Evolutionary conservation across 2,113 vertebrate genomes (phyloP).

Genomic region (Chiloscyllium plagiosum): DNA sequence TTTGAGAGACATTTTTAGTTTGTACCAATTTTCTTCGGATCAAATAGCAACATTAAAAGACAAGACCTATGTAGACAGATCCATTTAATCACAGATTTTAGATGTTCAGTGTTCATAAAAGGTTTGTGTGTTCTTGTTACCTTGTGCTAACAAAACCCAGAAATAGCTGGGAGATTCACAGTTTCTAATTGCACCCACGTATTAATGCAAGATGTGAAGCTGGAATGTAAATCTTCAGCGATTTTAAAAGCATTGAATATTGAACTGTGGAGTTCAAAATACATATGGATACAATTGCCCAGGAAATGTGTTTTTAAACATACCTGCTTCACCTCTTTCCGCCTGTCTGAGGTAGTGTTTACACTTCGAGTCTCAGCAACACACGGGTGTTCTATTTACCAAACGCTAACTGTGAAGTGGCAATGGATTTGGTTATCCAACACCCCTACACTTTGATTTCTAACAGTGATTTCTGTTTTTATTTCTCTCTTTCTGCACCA

Average conservation of each 20-base stretch:
- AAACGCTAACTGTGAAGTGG: neutral
- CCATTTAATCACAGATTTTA: slow-evolving; percentile 32
- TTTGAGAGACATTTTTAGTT: slow-evolving; percentile 17
- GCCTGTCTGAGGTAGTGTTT: neutral
- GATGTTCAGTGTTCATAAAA: slow-evolving; percentile 33
- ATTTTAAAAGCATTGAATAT: neutral
- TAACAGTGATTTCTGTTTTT: neutral
- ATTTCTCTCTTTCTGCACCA: neutral
- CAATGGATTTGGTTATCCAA: neutral
- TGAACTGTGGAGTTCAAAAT: neutral
- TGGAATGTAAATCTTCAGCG: neutral
- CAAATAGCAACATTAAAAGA: slow-evolving; percentile 13
- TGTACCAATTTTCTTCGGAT: slow-evolving; percentile 28
- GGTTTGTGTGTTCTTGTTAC: slow-evolving; percentile 34
- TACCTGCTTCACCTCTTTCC: slow-evolving; percentile 1
- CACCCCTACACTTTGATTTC: neutral
- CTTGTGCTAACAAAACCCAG: slow-evolving; percentile 11
- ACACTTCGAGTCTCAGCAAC: neutral
- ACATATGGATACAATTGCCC: neutral
- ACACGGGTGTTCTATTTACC: neutral
- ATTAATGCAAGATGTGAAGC: neutral
- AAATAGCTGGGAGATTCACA: neutral
- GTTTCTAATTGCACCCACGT: neutral
- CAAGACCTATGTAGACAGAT: neutral
- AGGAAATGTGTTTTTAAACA: neutral